These are phyloP conservation scores for Malurus splendens DNA, from an alignment of 2,797 vertebrate genomes.

Conservation along the genomic window DNA sequence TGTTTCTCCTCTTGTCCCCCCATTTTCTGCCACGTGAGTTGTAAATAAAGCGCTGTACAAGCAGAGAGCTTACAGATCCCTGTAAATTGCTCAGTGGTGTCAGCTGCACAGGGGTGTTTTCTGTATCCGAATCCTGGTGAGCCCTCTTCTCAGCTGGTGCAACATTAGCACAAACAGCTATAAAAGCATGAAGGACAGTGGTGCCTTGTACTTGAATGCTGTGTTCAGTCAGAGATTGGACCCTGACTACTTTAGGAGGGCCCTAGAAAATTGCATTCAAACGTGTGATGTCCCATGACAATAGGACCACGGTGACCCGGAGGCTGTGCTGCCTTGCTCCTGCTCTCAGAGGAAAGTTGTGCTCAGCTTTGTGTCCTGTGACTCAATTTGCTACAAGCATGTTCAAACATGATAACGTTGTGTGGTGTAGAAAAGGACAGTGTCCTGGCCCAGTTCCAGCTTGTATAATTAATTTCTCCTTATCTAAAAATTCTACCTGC, in stretches of 20 bases:
- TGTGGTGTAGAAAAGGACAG: neutral
- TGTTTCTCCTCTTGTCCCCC: neutral
- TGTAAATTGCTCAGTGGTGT: neutral
- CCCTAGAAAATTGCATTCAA: neutral
- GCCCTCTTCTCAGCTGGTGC: neutral
- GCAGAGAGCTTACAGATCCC: neutral
- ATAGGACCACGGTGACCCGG: neutral
- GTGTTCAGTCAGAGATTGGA: neutral
- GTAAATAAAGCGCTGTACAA: neutral
- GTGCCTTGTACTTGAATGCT: neutral
- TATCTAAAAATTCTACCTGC: conserved; percentile 47
- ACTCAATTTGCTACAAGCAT: conserved; percentile 17
- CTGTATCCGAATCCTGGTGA: neutral
- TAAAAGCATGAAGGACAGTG: neutral
- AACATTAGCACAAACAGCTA: neutral
- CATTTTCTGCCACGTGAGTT: neutral
- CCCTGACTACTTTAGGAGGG: neutral
- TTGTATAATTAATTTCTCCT: conserved; percentile 46
- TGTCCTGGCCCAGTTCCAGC: conserved; percentile 27
- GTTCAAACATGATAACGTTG: conserved; percentile 7
- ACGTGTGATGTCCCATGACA: neutral
- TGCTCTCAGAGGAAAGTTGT: neutral
- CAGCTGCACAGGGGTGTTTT: neutral
- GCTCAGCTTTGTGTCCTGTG: neutral
- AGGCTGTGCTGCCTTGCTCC: neutral